A percentile compares a stretch with the other conserved stretches of the same genome.
Conservation (phyloP, 2,113 vertebrate genomes). For the Engystomops pustulosus region DNA sequence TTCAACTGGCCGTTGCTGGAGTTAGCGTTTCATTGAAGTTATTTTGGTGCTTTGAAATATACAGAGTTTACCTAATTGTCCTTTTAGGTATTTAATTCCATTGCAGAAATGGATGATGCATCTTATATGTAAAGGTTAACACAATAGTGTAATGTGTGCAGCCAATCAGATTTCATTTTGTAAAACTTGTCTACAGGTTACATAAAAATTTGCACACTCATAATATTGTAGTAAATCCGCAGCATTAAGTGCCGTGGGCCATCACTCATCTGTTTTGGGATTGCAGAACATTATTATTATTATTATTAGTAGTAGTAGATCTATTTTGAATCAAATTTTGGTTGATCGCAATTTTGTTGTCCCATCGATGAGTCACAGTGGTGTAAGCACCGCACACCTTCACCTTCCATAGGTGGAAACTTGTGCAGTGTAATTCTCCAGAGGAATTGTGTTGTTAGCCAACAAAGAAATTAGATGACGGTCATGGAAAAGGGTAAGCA, state of each 20-base stretch:
- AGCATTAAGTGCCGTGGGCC: neutral
- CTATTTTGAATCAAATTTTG: no score
- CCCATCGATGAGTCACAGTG: no score
- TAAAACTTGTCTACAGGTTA: neutral
- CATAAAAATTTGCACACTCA: neutral
- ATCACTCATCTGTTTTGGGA: neutral
- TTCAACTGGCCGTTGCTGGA: neutral
- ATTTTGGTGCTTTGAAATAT: conserved; percentile 70
- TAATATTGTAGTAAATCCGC: neutral
- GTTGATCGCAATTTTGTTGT: no score
- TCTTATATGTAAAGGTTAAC: neutral
- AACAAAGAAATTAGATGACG: no score
- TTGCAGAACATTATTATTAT: neutral
- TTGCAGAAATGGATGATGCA: neutral
- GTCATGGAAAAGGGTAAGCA: no score
- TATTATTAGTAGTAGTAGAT: no score
- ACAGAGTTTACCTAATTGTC: conserved; percentile 19
- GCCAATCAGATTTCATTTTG: neutral
- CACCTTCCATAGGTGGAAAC: no score
- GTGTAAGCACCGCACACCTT: no score
- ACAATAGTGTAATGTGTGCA: neutral
- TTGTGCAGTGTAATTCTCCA: no score
- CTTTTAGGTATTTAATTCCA: neutral
- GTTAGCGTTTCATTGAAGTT: conserved; percentile 57
- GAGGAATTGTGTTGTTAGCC: no score